Evolutionary conservation across 1,140 invertebrate species (phyloP).

Genomic region (Heliconius melpomene): DNA sequence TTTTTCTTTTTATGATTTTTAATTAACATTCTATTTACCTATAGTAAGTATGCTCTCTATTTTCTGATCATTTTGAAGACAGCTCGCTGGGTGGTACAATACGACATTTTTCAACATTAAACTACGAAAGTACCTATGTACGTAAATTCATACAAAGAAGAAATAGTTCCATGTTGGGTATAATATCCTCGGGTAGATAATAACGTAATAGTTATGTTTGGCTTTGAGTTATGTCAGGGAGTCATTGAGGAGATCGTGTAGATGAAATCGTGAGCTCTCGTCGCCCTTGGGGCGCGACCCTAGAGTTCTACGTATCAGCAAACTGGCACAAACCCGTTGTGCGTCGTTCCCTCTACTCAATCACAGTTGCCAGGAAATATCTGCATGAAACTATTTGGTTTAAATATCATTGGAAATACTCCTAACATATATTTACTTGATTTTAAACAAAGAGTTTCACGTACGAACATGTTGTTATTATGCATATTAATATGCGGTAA

Average conservation of each 20-base stretch:
- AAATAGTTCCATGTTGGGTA: slow-evolving; percentile 17
- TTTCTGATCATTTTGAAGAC: neutral
- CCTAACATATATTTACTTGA: neutral
- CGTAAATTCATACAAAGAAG: slow-evolving; percentile 17
- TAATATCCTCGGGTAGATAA: slow-evolving; percentile 32
- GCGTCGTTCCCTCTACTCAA: slow-evolving; percentile 26
- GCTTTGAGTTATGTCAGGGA: slow-evolving; percentile 43
- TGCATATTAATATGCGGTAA: neutral
- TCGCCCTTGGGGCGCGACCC: slow-evolving; percentile 51
- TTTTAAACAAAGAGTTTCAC: neutral
- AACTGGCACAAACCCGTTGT: slow-evolving; percentile 28
- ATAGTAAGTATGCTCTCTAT: too few relatives aligned
- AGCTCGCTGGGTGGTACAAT: neutral
- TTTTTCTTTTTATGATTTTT: neutral
- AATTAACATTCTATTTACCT: too few relatives aligned
- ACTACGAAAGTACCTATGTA: neutral
- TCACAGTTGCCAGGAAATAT: slow-evolving; percentile 15
- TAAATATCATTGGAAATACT: neutral
- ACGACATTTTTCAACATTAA: neutral
- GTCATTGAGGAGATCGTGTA: slow-evolving; percentile 51
- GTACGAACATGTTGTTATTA: neutral
- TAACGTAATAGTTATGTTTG: slow-evolving; percentile 35
- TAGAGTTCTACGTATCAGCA: slow-evolving; percentile 32
- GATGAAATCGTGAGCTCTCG: slow-evolving; percentile 54
- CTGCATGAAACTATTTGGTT: neutral